Base-by-base conservation (phyloP, 1,140 invertebrate genomes). In the Notospermus geniculatus region DNA sequence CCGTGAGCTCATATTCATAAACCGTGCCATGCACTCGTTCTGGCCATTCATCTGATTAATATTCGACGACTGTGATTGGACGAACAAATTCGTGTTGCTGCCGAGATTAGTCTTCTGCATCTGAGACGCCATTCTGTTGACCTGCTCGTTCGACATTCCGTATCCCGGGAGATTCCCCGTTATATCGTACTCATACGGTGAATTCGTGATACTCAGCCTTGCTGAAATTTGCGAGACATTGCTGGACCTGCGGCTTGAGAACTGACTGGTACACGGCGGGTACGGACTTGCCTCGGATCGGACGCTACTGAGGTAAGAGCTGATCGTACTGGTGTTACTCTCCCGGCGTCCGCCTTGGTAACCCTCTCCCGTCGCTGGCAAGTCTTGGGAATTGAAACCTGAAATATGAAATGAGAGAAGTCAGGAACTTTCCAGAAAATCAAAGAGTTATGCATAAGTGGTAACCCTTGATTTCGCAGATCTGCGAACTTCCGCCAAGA, bases 241-340 rank as follows among this genome's bases (percentile, higher is more conserved):
- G 77, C 91, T 94, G 64, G 89, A 92, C 60, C 92, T 87, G 9
- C 91, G 84, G 70, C 90, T 89, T 25, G 76, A 75, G 32, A 86
- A 85, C 36, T 77, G 74, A 69, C 77, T 78, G 22, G 74, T 70
- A 22, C 71, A 67, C 62, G 87, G 85, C n/a, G 59, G 65, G 46
- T 58, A 57, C 1, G 82, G 77, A 63, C 82, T 83, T 64, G 88
- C 85, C n/a, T 88, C 86, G 5, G 89, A 91, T 41, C 87, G 85
- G 87, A 92, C 90, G 71, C 90, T 92, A 57, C 90, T 90, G 76
- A 93, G 91, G 78, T 91, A 92, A 0, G 90, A 92, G 73, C 90
- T 92, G 7, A 90, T 87, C 1, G 90, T 93, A 25, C 90, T 91
- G 68, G 88, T 90, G 68, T 87, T 90, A 63, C 83, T 85, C 75